phyloP scores from a whole-genome alignment of 2,797 vertebrate genomes.

The Liparis tanakae region DNA sequence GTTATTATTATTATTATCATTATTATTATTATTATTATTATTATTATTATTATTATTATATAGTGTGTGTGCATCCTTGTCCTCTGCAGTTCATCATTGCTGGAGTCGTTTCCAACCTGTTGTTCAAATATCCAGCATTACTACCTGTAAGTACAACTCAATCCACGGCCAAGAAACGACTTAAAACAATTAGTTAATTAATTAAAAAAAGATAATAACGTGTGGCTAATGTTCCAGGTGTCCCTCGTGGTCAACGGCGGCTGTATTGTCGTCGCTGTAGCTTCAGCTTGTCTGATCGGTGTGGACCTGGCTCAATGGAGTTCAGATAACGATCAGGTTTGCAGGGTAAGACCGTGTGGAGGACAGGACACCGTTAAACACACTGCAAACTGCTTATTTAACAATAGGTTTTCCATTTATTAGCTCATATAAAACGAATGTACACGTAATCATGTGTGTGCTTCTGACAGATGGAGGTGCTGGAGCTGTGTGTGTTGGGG shows the following conservation, averaged over 20 bases:
- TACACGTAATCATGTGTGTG: constrained; percentile 19
- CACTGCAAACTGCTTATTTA: neutral
- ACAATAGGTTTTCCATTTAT: neutral
- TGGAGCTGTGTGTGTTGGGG: constrained; percentile 71
- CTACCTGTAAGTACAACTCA: constrained; percentile 65
- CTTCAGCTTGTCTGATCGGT: constrained; percentile 60
- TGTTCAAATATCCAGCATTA: constrained; percentile 73
- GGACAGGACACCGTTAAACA: accelerated
- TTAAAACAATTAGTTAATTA: neutral
- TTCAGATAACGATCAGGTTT: accelerated
- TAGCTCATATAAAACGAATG: neutral
- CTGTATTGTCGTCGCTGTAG: constrained; percentile 55
- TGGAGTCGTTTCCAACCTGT: constrained; percentile 71
- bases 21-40: no score
- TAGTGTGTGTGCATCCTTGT: constrained; percentile 4
- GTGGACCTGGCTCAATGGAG: constrained; percentile 50
- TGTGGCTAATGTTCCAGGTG: constrained; percentile 54
- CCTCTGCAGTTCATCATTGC: constrained; percentile 73
- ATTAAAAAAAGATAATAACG: neutral
- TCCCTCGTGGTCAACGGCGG: constrained; percentile 66
- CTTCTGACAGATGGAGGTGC: constrained; percentile 69
- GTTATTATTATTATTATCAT: no score
- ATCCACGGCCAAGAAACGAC: neutral
- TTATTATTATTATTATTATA: no score
- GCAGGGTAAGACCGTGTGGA: constrained; percentile 45